phyloP scores from a whole-genome alignment of 2,113 vertebrate species.

The Phylloscopus whistleri region DNA sequence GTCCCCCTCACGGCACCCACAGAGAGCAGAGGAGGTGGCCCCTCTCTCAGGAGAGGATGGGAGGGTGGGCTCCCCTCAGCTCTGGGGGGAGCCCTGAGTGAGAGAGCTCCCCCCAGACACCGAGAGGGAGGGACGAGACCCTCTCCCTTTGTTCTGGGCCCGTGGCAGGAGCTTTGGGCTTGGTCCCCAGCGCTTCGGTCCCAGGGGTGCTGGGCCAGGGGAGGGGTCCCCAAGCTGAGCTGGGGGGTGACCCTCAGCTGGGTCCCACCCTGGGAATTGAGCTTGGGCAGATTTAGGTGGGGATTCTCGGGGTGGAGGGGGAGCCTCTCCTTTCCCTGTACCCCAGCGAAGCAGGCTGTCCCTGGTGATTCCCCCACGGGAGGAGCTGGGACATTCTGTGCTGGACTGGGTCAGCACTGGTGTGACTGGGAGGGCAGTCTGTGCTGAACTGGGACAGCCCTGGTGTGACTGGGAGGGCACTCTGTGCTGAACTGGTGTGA shows the following conservation, averaged over 20 bases:
- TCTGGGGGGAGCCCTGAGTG: not conserved
- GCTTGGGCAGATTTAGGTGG: not conserved
- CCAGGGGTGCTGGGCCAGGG: too few species aligned
- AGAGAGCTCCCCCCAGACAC: accelerated
- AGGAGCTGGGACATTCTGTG: not conserved
- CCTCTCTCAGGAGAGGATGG: not conserved
- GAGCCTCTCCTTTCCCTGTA: too few species aligned
- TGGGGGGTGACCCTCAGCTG: not conserved
- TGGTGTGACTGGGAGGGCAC: too few species aligned
- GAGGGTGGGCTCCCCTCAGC: not conserved
- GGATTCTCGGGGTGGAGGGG: not conserved
- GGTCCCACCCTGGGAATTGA: not conserved
- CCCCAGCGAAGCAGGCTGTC: not conserved
- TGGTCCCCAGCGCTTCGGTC: not conserved
- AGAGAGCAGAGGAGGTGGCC: not conserved
- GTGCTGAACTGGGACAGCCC: accelerated
- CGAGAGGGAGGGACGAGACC: accelerated
- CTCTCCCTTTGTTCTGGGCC: not conserved
- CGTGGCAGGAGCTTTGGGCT: accelerated
- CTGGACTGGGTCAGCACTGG: not conserved
- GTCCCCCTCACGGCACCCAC: not conserved
- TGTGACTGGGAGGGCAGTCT: not conserved
- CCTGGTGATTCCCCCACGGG: not conserved
- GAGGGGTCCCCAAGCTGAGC: not conserved
- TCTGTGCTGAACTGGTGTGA: accelerated